phyloP scores from a whole-genome alignment of 2,113 vertebrate genomes.

The Butastur rufipennis region DNA sequence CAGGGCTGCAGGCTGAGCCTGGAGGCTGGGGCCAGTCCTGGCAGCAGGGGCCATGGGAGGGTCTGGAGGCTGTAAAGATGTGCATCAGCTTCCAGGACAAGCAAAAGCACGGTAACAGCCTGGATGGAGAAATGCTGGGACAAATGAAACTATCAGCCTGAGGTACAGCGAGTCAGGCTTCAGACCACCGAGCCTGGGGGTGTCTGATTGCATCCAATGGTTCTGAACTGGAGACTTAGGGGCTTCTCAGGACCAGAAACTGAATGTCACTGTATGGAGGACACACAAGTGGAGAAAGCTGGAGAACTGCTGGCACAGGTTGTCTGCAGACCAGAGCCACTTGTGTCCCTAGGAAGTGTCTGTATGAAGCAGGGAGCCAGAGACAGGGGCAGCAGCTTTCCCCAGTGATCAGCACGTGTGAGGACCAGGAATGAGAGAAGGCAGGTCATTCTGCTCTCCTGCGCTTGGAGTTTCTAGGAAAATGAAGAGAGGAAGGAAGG shows the following conservation, averaged over 20 bases:
- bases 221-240: neutral
- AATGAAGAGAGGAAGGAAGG: neutral
- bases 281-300: neutral
- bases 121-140: neutral
- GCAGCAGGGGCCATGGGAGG: neutral
- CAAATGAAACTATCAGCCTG: neutral
- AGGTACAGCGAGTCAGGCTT: neutral
- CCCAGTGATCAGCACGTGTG: neutral
- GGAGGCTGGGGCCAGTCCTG: neutral
- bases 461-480: neutral
- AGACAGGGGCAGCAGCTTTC: neutral
- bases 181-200: neutral
- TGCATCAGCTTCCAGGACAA: neutral
- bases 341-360: neutral
- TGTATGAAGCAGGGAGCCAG: fast-evolving
- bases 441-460: neutral
- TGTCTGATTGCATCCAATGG: neutral
- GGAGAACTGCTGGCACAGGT: neutral
- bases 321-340: neutral
- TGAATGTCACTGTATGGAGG: neutral
- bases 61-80: neutral
- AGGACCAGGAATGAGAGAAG: neutral
- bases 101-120: neutral
- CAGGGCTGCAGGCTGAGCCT: neutral
- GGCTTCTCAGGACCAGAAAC: neutral